Percentiles rank a stretch among this genome's conserved stretches.
phyloP scores from a whole-genome alignment of 2,113 vertebrate genomes.

The Trichomycterus rosablanca region DNA sequence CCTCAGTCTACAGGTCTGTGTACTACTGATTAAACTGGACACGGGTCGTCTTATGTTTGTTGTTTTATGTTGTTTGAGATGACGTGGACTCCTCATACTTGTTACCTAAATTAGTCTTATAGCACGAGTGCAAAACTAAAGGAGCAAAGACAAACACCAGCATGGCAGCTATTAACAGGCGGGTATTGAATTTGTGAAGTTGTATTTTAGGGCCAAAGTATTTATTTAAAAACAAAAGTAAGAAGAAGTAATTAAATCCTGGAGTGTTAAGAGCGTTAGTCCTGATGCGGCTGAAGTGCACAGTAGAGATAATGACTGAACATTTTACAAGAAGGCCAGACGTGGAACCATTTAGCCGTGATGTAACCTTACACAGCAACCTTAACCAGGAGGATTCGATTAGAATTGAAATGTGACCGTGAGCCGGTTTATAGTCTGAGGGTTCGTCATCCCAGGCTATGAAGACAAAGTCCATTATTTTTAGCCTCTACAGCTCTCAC shows the following conservation, averaged over 20 bases:
- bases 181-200: no score
- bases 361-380: conserved; percentile 1
- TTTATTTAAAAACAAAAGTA: not conserved
- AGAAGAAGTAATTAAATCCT: not conserved
- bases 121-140: not conserved
- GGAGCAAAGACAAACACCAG: no score
- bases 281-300: not conserved
- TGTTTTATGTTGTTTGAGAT: no score
- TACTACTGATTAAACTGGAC: no score
- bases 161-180: no score
- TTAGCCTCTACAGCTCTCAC: conserved; percentile 31
- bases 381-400: conserved; percentile 1
- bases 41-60: no score
- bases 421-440: conserved; percentile 5
- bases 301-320: conserved; percentile 3
- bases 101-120: no score
- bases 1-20: no score
- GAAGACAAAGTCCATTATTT: not conserved
- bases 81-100: no score
- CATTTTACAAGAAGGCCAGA: not conserved
- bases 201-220: no score
- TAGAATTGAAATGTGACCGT: conserved; percentile 1
- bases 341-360: not conserved
- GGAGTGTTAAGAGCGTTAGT: not conserved
- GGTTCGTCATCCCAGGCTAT: no score